Conservation (phyloP, 1,140 invertebrate species). For the Drosophila equinoxialis region DNA sequence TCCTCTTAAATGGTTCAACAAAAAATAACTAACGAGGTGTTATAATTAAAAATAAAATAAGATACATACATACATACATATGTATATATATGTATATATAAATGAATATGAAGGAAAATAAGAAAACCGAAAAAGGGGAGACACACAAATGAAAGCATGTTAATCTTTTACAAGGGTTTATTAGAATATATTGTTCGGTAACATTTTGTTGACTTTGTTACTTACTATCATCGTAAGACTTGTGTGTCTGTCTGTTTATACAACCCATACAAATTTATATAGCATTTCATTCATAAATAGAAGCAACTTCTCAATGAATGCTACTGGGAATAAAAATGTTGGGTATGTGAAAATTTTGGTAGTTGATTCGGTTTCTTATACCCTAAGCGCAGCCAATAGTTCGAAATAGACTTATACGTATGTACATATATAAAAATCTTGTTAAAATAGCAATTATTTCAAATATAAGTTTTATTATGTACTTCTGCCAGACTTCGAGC, state of each 20-base stretch:
- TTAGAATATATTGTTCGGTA: conserved; percentile 75
- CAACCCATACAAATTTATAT: conserved; percentile 26
- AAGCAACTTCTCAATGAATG: conserved; percentile 53
- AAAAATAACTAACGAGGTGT: conserved; percentile 80
- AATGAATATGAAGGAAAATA: conserved; percentile 3
- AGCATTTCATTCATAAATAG: conserved; percentile 71
- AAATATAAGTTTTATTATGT: no score
- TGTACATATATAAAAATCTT: no score
- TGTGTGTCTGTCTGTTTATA: conserved; percentile 25
- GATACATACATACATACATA: conserved; percentile 33
- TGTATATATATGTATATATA: conserved; percentile 1
- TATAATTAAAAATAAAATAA: conserved; percentile 68
- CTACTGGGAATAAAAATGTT: neutral
- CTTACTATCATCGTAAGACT: conserved; percentile 57
- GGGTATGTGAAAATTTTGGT: conserved; percentile 2
- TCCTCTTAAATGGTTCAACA: conserved; percentile 64
- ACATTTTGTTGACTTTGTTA: conserved; percentile 70
- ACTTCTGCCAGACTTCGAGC: no score
- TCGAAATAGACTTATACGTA: no score
- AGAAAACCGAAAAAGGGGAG: neutral
- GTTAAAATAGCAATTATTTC: no score
- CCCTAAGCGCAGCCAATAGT: neutral
- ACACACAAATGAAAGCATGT: conserved; percentile 20
- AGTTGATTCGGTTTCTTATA: neutral
- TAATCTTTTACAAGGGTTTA: conserved; percentile 73